A percentile compares a stretch with the other conserved stretches of the same genome.
Evolutionary conservation across 2,888 invertebrate genomes (phyloP).

Genomic region (Dyspetes luteomarginatus): DNA sequence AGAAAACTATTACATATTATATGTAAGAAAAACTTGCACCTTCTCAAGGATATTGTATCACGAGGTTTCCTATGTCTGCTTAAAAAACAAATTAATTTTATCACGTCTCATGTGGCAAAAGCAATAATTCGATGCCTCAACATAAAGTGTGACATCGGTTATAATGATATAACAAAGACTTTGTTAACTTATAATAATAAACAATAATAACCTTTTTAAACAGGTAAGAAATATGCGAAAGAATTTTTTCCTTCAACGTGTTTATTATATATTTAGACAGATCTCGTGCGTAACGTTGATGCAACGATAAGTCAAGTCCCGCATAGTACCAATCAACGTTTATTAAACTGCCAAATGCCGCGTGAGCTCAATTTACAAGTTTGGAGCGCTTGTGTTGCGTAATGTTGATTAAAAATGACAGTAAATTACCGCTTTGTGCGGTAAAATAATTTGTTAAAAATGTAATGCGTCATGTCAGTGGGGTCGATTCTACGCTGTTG

Average conservation of each 20-base stretch:
- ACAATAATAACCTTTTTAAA: too few relatives aligned
- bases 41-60: too few relatives aligned
- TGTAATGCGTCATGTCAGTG: neutral
- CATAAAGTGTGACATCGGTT: too few relatives aligned
- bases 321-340: neutral
- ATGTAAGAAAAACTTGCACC: too few relatives aligned
- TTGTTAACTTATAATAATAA: too few relatives aligned
- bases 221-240: too few relatives aligned
- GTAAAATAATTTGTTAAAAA: neutral
- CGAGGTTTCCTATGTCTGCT: too few relatives aligned
- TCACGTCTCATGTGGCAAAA: too few relatives aligned
- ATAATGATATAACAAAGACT: too few relatives aligned
- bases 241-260: neutral
- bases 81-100: too few relatives aligned
- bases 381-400: neutral
- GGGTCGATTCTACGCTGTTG: neutral
- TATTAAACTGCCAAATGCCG: neutral
- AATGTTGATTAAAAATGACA: neutral
- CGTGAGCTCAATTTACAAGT: constrained; percentile 11
- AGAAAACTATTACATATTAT: too few relatives aligned
- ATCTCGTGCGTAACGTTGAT: neutral
- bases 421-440: neutral
- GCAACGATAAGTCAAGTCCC: constrained; percentile 2
- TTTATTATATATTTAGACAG: neutral
- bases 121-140: too few relatives aligned